A percentile compares a stretch with the other conserved stretches of the same genome.
Conservation (phyloP, 2,888 invertebrate species). For the Diaphora mendica region DNA sequence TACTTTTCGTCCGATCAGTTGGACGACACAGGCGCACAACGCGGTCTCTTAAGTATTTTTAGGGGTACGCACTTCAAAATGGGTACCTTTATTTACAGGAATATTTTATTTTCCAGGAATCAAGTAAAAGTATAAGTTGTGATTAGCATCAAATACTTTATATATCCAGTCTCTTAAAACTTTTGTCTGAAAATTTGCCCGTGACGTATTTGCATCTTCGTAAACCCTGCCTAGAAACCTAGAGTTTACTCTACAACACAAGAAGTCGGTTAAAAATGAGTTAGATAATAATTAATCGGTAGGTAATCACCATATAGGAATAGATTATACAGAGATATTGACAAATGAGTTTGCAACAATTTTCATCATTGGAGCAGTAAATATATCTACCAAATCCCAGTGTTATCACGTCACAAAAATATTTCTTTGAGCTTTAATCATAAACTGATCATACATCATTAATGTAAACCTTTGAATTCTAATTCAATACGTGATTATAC, state of each 20-base stretch:
- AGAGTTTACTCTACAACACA: too few relatives aligned
- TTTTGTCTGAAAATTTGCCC: too few relatives aligned
- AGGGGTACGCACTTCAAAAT: background rate
- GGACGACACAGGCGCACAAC: background rate
- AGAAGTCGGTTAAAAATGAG: too few relatives aligned
- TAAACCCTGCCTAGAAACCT: too few relatives aligned
- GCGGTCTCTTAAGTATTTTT: too few relatives aligned
- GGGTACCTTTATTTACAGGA: background rate
- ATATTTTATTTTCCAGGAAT: too few relatives aligned
- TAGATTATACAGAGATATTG: background rate
- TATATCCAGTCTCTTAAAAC: too few relatives aligned
- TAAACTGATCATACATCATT: background rate
- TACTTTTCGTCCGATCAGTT: background rate
- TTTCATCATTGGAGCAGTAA: background rate
- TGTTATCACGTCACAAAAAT: background rate
- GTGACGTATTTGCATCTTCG: too few relatives aligned
- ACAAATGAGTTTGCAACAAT: background rate
- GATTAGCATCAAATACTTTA: too few relatives aligned
- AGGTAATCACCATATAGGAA: background rate
- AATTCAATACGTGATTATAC: background rate
- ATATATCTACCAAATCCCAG: too few relatives aligned
- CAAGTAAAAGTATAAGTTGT: too few relatives aligned
- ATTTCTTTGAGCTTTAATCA: background rate
- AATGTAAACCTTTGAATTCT: background rate
- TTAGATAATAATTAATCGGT: background rate